Base-by-base conservation (phyloP, 2,797 vertebrate genomes). In the Pantherophis alleghaniensis region DNA sequence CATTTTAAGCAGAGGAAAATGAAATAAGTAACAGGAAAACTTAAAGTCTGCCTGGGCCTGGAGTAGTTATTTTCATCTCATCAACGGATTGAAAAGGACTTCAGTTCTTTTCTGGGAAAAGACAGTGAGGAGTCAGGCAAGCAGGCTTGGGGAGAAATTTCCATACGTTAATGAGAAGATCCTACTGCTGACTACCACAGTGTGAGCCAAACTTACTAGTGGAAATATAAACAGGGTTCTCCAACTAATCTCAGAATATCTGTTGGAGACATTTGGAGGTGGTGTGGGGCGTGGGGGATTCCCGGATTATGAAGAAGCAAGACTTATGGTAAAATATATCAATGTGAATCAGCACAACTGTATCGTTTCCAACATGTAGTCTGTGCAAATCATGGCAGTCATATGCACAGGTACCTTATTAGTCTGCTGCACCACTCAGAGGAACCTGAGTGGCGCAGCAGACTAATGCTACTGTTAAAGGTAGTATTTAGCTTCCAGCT, bases 221-320 rank as follows among this genome's bases (percentile, higher is more conserved):
- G 37, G 20, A 83, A 83, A 42, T 47, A 83, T 12, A 47, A 47
- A 10, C 42, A 83, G 42, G 20, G 42, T 47, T 83, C 42, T 83
- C 37, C 37, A 47, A 24, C 42, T 47, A 83, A 47, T 83, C 4
- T 83, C 74, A 47, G 37, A 24, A 37, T 83, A 24, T 42, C 42
- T 83, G 42, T 47, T 47, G 20, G 37, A 83, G 10, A 83, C 20
- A 83, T 47, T 42, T 47, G 9, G 37, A 42, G 20, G 74, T 1
- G 16, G 14, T 6, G 0, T 74, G n/a, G 63, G n/a, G 14, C 1
- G 0, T 53, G 42, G 4, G 37, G 32, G 2, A 0, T 47, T 22
- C 24, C 4, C 4, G 12, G 10, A 47, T 83, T 83, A 47, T 47
- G 20, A 83, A 22, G 20, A 47, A 47, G 42, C 10, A 83, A 83